Evolutionary conservation across 2,113 vertebrate species (phyloP).

Genomic region (Cinclus mexicanus): DNA sequence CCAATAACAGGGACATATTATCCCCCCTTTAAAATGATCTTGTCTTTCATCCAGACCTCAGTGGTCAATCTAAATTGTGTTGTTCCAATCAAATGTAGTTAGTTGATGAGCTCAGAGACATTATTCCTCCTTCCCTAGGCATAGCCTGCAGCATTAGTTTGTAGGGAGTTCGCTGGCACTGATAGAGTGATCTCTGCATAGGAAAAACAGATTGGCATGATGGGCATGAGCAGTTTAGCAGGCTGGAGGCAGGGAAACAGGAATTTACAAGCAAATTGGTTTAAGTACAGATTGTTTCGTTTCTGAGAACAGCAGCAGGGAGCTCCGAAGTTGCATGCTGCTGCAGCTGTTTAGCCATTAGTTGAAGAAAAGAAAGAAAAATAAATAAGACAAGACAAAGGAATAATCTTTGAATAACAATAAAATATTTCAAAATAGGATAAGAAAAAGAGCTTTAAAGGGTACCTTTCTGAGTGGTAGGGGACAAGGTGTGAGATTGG

Average conservation of each 20-base stretch:
- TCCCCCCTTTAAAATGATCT: not conserved
- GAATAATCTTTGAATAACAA: not conserved
- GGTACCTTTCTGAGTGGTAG: not conserved
- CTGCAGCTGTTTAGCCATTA: slow-evolving; percentile 31
- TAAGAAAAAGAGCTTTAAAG: not conserved
- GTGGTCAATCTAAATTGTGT: slow-evolving; percentile 23
- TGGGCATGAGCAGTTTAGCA: slow-evolving; percentile 44
- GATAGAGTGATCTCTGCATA: not conserved
- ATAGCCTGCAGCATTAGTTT: not conserved
- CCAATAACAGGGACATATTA: not conserved
- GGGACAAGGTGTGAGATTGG: not conserved
- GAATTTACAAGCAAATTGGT: slow-evolving; percentile 50
- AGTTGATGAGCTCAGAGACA: not conserved
- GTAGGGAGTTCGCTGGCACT: not conserved
- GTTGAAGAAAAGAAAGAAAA: not conserved
- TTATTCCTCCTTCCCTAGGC: not conserved
- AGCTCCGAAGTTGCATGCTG: not conserved
- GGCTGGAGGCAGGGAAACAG: slow-evolving; percentile 2
- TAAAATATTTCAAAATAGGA: not conserved
- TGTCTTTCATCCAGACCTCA: not conserved
- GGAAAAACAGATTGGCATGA: slow-evolving; percentile 40
- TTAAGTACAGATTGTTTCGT: slow-evolving; percentile 37
- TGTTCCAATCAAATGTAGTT: not conserved
- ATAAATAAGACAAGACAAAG: not conserved
- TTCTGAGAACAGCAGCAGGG: slow-evolving; percentile 6